Evolutionary conservation across 2,113 vertebrate species (phyloP), one percentile per base, ranked within the genome.

Genomic region (Tautogolabrus adspersus): DNA sequence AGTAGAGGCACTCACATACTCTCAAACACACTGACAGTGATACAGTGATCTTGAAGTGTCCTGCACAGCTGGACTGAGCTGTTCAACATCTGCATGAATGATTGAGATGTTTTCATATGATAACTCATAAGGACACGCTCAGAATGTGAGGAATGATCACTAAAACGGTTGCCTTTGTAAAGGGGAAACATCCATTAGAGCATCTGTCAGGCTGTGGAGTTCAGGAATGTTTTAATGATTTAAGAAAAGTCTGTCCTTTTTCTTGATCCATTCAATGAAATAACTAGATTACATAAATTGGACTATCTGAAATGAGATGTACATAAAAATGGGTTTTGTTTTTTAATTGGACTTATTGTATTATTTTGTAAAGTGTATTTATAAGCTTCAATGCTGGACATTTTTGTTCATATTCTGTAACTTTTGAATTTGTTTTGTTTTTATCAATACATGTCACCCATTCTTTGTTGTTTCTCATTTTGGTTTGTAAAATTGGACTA

Each of bases 61-160:
- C 58, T 62, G 26, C 77, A 81, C 88, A 89, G 85, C 80, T 89
- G 87, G 70, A 83, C 46, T 22, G 4, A 61, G 46, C 51, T 23
- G 47, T 74, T 72, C 51, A 59, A 85, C 75, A 84, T 34, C n/a
- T 58, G 38, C 37, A 21, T 80, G 60, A 66, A 63, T 60, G 21
- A 11, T 66, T 75, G 69, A 90, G 87, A 90, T 83, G 76, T 75
- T 72, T 61, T 65, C 3, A 9, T 70, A 68, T 23, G 72, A 88
- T 88, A 87, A 83, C 70, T 1, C 19, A 66, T 37, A 63, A 26
- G 55, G 69, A 63, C 26, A 1, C 3, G 22, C 23, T 56, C 18
- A 70, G 83, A 90, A 87, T 79, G 63, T 66, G 55, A 74, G 46
- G 64, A 82, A 81, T 88, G 80, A 77, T 66, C 37, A 60, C 34